A percentile compares a stretch with the other conserved stretches of the same genome.
Conservation (phyloP, 2,797 vertebrate species). For the Sebastes kiyomatsui region DNA sequence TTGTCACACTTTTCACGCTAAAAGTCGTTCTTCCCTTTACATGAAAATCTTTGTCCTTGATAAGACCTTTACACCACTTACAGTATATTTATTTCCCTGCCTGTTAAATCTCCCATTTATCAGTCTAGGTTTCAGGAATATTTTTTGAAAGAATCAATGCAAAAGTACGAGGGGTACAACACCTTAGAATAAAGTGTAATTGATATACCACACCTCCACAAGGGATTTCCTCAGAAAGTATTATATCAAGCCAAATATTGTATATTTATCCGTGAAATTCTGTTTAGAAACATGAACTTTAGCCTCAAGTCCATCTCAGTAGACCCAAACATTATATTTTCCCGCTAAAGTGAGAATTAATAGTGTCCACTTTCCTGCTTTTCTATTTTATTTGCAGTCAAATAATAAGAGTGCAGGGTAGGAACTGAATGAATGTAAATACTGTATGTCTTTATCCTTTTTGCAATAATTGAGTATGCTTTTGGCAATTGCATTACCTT, state of each 20-base stretch:
- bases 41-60: conserved; percentile 3
- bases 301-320: neutral
- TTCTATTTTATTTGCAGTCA: neutral
- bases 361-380: neutral
- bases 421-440: neutral
- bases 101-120: neutral
- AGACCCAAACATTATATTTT: neutral
- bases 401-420: neutral
- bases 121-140: neutral
- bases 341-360: neutral
- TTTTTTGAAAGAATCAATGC: neutral
- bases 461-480: neutral
- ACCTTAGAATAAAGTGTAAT: neutral
- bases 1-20: conserved; percentile 20
- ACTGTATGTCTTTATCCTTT: neutral
- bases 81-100: neutral
- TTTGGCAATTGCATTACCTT: neutral
- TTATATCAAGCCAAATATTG: neutral
- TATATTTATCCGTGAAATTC: neutral
- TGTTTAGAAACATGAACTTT: neutral
- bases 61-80: neutral
- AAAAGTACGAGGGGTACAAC: neutral
- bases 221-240: neutral
- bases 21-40: neutral
- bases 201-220: neutral